Base-by-base conservation (phyloP, 2,113 vertebrate genomes). In the Hippocampus guttulatus region DNA sequence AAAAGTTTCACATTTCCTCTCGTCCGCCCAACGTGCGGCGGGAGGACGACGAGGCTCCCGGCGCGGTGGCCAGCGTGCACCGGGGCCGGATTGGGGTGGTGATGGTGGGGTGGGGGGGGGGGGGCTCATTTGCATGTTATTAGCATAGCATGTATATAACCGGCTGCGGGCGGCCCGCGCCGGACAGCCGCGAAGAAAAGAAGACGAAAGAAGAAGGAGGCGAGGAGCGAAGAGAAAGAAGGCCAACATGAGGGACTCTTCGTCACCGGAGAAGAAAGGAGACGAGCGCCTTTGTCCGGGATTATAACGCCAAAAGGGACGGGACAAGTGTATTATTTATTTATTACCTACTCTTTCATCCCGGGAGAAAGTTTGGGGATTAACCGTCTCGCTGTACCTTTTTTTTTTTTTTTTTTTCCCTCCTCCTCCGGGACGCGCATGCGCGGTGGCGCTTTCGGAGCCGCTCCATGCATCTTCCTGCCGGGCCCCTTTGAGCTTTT, bases 131-230 rank as follows among this genome's bases (percentile, higher is more conserved):
- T 96, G 95, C 96, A 98, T 98, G 93, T 95, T 94, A 96, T 98
- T 97, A 97, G 89, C 92, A 93, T 95, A 95, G 94, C 95, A 92
- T 93, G 92, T 89, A 98, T 98, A 98, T 95, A 98, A 96, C 92
- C 81, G 89, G 88, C 82, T 88, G 89, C 92, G 88, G 90, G 93
- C 93, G 87, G 91, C 86, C 85, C 90, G 87, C 84, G 82, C 91
- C 85, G 85, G 69, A 95, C 91, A 92, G 90, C 92, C 86, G 90
- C 89, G 84, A 88, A 81, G 84, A 89, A 85, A 85, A 89, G 80
- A 85, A 89, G 90, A 89, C 87, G 77, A 91, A 84, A 38, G 91
- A 87, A 85, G 76, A 62, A 81, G 76, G 74, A 71, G 77, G 75
- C 64, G 25, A 85, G 82, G 91, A 88, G 85, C 75, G 64, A 21